These are phyloP conservation scores for Macaca nemestrina DNA, from an alignment of 2,113 vertebrate species.

Conservation along the genomic window DNA sequence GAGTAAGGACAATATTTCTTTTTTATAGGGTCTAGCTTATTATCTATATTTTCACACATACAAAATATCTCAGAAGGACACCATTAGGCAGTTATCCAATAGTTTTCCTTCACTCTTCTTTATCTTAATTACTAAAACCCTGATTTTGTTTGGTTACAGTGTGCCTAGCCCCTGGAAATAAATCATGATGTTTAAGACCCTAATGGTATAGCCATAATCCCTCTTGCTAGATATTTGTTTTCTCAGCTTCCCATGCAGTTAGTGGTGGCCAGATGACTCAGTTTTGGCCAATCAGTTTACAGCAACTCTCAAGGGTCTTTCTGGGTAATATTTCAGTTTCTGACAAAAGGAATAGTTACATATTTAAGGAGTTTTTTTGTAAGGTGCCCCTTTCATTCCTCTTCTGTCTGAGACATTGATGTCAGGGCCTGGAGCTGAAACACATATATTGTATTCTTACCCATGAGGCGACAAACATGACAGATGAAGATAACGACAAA, in stretches of 20 bases:
- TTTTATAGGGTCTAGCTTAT: not conserved
- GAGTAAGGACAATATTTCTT: not conserved
- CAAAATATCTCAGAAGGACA: not conserved
- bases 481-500: not conserved
- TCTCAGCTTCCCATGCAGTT: not conserved
- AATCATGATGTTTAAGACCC: not conserved
- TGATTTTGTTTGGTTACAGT: not conserved
- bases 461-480: not conserved
- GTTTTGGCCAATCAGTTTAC: not conserved
- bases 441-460: not conserved
- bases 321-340: not conserved
- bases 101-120: not conserved
- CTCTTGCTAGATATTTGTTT: not conserved
- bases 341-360: not conserved
- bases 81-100: not conserved
- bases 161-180: not conserved
- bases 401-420: not conserved
- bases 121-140: not conserved
- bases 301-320: not conserved
- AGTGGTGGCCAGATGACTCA: not conserved
- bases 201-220: not conserved
- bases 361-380: constrained; percentile 4
- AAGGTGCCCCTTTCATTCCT: not conserved
- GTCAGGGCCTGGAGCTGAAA: not conserved
- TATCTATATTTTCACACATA: not conserved